Conservation (phyloP, 2,888 invertebrate species). For the Eurytoma adleriae region DNA sequence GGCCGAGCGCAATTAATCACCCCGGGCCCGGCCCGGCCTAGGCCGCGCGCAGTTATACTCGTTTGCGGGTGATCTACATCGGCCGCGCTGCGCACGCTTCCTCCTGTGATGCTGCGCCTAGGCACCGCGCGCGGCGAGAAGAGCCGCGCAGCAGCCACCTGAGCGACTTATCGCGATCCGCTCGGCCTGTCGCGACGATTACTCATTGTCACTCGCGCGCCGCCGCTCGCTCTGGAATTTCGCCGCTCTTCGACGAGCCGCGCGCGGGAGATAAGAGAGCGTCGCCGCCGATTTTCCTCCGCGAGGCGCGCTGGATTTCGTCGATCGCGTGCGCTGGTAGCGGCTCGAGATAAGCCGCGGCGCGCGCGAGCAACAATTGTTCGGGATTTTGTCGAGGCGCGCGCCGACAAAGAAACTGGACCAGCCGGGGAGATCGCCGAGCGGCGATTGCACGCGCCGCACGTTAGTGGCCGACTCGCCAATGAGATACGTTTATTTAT, state of each 20-base stretch:
- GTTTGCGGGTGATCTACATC: constrained; percentile 1
- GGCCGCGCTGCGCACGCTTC: not conserved
- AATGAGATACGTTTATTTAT: not conserved
- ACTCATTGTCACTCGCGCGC: constrained; percentile 26
- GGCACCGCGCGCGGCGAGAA: not conserved
- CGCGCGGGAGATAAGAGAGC: not conserved
- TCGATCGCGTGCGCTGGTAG: not conserved
- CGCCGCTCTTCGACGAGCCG: not conserved
- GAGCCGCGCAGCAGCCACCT: not conserved
- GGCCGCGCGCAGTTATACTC: not conserved
- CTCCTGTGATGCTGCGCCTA: not conserved
- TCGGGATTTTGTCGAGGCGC: constrained; percentile 32
- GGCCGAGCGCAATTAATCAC: constrained; percentile 35
- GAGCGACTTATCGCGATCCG: no score
- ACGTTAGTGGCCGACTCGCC: not conserved
- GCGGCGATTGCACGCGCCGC: not conserved
- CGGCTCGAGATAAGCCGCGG: constrained; percentile 30
- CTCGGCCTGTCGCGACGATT: constrained; percentile 16
- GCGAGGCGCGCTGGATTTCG: not conserved
- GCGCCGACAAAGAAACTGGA: constrained; percentile 40
- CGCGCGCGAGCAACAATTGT: constrained; percentile 1
- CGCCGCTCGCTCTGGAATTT: not conserved
- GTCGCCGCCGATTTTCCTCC: constrained; percentile 13
- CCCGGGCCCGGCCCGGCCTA: not conserved
- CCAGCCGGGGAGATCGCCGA: not conserved